Conservation (phyloP, 2,113 vertebrate genomes). For the Dasyurus viverrinus region DNA sequence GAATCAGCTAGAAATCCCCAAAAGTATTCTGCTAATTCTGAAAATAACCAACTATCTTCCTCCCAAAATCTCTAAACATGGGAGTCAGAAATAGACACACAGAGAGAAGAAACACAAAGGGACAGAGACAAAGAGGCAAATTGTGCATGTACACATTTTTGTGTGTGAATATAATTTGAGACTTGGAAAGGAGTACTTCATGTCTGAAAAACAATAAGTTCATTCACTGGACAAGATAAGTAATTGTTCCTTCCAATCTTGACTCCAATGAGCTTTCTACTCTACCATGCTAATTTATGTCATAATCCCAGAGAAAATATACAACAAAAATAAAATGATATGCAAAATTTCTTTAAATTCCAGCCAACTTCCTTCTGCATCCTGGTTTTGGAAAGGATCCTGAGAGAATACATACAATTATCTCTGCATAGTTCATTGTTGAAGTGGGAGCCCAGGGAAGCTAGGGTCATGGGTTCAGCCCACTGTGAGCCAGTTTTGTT, state of each 20-base stretch:
- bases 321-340: not conserved
- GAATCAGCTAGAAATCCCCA: slow-evolving; percentile 39
- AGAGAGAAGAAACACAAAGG: not conserved
- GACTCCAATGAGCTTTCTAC: not conserved
- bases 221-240: not conserved
- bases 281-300: not conserved
- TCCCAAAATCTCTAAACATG: not conserved
- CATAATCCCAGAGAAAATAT: not conserved
- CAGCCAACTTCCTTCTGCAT: not conserved
- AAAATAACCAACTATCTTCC: not conserved
- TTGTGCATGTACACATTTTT: not conserved
- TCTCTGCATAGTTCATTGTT: not conserved
- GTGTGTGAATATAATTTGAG: not conserved
- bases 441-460: not conserved
- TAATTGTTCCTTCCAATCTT: not conserved
- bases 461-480: not conserved
- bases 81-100: not conserved
- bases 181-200: not conserved
- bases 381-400: not conserved
- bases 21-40: slow-evolving; percentile 2
- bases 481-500: not conserved
- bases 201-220: not conserved
- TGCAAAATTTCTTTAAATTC: not conserved
- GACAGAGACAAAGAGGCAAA: not conserved
- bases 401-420: not conserved